Conservation (phyloP, 1,140 invertebrate species). For the Dendroctonus valens region DNA sequence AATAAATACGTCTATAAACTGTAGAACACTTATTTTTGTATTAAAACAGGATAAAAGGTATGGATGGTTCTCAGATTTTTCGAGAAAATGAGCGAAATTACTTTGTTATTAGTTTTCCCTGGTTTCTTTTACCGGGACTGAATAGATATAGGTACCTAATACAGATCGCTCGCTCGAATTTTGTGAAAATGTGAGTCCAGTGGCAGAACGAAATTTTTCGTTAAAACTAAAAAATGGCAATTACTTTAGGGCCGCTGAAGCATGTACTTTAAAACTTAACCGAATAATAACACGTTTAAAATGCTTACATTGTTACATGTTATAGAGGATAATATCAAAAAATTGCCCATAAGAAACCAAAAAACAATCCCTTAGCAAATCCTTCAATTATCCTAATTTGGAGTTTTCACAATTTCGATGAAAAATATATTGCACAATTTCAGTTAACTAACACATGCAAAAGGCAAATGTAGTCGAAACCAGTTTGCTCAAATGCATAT, state of each 20-base stretch:
- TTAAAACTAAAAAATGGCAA: conserved; percentile 16
- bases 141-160: too few species aligned
- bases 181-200: too few species aligned
- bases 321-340: conserved; percentile 25
- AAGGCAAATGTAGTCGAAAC: background rate
- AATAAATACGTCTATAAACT: conserved; percentile 37
- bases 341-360: conserved; percentile 13
- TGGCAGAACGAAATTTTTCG: too few species aligned
- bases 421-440: conserved; percentile 20
- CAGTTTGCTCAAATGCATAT: too few species aligned
- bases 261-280: conserved; percentile 25
- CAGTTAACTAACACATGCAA: background rate
- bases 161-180: too few species aligned
- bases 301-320: conserved; percentile 29
- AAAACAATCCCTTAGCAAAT: conserved; percentile 9
- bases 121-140: too few species aligned
- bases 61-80: background rate
- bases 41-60: conserved; percentile 11
- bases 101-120: too few species aligned
- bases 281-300: conserved; percentile 29
- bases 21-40: conserved; percentile 31
- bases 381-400: conserved; percentile 6
- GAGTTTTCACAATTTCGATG: background rate
- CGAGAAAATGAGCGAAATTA: background rate
- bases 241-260: conserved; percentile 25